A percentile compares a stretch with the other conserved stretches of the same genome.
phyloP scores from a whole-genome alignment of 2,888 invertebrate species.

The Matsumyia berberina region DNA sequence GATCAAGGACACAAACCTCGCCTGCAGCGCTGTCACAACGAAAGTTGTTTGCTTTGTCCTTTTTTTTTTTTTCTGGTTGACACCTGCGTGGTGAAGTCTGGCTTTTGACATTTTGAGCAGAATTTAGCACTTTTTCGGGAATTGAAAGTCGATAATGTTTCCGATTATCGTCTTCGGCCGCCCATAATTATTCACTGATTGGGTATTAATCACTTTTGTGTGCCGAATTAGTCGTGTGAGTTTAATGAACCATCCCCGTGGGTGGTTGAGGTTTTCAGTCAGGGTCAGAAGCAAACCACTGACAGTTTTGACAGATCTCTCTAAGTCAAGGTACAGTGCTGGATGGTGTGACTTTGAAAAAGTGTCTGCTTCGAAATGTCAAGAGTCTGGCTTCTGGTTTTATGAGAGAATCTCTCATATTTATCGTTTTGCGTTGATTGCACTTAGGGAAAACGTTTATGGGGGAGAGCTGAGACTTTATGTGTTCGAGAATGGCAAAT shows the following conservation, averaged over 20 bases:
- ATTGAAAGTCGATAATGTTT: constrained; percentile 21
- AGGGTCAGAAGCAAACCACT: background rate
- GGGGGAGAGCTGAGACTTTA: background rate
- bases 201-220: constrained; percentile 16
- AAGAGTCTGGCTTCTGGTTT: background rate
- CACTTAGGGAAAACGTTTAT: background rate
- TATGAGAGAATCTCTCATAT: background rate
- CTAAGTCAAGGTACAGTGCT: background rate
- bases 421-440: background rate
- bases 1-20: background rate
- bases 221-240: background rate
- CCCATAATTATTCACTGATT: constrained; percentile 35
- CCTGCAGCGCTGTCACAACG: background rate
- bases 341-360: background rate
- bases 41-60: background rate
- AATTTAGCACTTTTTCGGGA: constrained; percentile 25
- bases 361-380: background rate
- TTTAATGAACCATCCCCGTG: constrained; percentile 3
- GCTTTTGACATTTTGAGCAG: constrained; percentile 15
- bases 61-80: background rate
- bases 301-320: background rate
- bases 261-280: background rate
- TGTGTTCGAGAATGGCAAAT: background rate
- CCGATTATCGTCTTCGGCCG: constrained; percentile 23
- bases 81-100: background rate